Conservation (phyloP, 2,797 vertebrate genomes). For the Neosilurus hyrtlii region DNA sequence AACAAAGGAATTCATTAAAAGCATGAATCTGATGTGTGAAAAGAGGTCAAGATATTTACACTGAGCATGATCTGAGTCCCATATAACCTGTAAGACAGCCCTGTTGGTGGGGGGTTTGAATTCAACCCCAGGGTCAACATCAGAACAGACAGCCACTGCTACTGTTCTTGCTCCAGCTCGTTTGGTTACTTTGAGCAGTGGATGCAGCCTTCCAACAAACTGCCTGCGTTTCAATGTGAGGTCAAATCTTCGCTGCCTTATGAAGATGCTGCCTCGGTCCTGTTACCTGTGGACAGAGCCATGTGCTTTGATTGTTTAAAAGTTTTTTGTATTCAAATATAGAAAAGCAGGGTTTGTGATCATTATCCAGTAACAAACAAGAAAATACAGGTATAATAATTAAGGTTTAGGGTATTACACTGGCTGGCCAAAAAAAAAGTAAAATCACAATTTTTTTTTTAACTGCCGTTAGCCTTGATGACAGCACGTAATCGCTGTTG, state of each 20-base stretch:
- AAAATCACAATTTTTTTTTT: no score
- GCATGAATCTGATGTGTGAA: constrained; percentile 12
- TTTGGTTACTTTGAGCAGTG: constrained; percentile 20
- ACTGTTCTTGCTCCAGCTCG: constrained; percentile 17
- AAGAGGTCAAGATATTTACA: constrained; percentile 50
- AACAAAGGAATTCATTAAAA: constrained; percentile 23
- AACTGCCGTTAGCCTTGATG: no score
- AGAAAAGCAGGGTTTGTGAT: not conserved
- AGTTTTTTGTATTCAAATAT: not conserved
- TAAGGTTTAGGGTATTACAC: not conserved
- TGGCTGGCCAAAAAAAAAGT: no score
- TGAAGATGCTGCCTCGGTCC: constrained; percentile 47
- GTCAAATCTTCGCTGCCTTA: constrained; percentile 32
- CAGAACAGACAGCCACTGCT: constrained; percentile 18
- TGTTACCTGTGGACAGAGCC: constrained; percentile 47
- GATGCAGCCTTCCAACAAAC: constrained; percentile 22
- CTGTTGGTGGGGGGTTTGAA: constrained; percentile 27
- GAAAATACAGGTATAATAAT: not conserved
- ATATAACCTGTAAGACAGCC: constrained; percentile 22
- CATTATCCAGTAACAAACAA: not conserved
- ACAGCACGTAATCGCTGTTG: no score
- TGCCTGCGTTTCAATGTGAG: constrained; percentile 17
- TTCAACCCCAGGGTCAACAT: constrained; percentile 21
- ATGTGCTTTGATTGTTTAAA: not conserved
- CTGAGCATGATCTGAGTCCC: constrained; percentile 34